Percentiles rank a stretch among this genome's conserved stretches.
Evolutionary conservation across 2,797 vertebrate genomes (phyloP).

Genomic region (Malacoraja senta): DNA sequence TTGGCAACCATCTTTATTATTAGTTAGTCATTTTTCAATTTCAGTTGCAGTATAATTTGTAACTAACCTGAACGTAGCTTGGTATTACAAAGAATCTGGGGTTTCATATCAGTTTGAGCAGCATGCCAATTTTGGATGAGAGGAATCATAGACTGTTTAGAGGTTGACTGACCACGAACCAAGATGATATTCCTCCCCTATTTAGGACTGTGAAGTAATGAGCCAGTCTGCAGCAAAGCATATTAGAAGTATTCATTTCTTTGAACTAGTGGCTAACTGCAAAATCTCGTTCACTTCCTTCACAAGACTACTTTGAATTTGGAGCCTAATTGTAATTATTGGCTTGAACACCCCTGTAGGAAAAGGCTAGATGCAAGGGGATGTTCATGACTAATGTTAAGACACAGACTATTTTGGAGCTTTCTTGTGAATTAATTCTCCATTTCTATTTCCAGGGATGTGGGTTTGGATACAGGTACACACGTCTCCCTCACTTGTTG

Average conservation of each 20-base stretch:
- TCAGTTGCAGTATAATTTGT: not conserved
- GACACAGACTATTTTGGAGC: not conserved
- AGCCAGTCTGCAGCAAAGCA: not conserved
- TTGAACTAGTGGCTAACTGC: not conserved
- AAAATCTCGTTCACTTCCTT: not conserved
- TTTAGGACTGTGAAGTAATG: not conserved
- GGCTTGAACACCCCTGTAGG: not conserved
- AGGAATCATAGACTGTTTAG: not conserved
- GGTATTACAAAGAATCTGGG: not conserved
- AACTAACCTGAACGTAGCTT: not conserved
- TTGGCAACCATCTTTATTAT: not conserved
- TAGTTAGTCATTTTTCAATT: not conserved
- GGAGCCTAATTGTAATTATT: not conserved
- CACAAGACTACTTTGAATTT: not conserved
- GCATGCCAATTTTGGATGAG: not conserved
- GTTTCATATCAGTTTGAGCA: not conserved
- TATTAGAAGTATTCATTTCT: not conserved
- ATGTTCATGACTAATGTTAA: not conserved
- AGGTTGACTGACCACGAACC: not conserved
- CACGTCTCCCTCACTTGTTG: slow-evolving; percentile 86
- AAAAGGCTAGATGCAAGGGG: not conserved
- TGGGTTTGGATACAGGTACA: slow-evolving; percentile 95
- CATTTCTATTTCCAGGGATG: slow-evolving; percentile 68
- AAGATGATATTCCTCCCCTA: not conserved
- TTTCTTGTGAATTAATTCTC: not conserved